Base-by-base conservation (phyloP, 2,797 vertebrate species). In the Coregonus suidteri region DNA sequence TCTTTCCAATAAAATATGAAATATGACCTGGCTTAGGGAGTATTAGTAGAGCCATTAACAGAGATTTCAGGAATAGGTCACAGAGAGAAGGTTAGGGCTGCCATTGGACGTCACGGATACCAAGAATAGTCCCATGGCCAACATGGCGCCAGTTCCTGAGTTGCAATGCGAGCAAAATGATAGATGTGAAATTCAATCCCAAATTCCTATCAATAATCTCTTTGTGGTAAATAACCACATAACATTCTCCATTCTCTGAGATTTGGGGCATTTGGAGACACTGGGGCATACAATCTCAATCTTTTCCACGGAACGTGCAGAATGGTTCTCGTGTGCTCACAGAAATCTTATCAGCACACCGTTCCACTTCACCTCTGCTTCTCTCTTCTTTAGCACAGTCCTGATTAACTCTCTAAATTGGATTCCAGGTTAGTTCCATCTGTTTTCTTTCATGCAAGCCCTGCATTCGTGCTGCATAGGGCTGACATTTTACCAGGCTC, bases 1-100 rank as follows among this genome's bases (percentile, higher is more conserved):
- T 90, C 87, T 91, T 92, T 92, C 90, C 86, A 90, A 90, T 90
- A 91, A 88, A 88, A 85, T 70, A 84, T 91, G 91, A 93, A 92
- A 90, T 90, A 91, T 86, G 90, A 90, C 88, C 84, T 75, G 83
- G 84, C 34, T 82, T 91, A 77, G 77, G 77, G 76, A 85, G 89
- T 83, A 84, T 82, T 75, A 76, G n/a, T 7, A 25, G 81, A 86
- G 85, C 85, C 89, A 90, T 89, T 85, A 91, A 84, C 83, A 85
- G 85, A 86, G 83, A 84, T 85, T 90, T 85, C 87, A 87, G 71
- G 85, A 78, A 81, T 74, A 74, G 69, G 77, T 82, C 69, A 74
- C 78, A 85, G 81, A 82, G 75, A 75, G 75, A 0, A 77, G 79
- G 81, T 47, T 71, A 73, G 3, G 4, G 75, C 25, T 73, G 16